These are phyloP conservation scores for Oreochromis spilurus DNA, from an alignment of 2,113 vertebrate genomes.

Conservation along the genomic window DNA sequence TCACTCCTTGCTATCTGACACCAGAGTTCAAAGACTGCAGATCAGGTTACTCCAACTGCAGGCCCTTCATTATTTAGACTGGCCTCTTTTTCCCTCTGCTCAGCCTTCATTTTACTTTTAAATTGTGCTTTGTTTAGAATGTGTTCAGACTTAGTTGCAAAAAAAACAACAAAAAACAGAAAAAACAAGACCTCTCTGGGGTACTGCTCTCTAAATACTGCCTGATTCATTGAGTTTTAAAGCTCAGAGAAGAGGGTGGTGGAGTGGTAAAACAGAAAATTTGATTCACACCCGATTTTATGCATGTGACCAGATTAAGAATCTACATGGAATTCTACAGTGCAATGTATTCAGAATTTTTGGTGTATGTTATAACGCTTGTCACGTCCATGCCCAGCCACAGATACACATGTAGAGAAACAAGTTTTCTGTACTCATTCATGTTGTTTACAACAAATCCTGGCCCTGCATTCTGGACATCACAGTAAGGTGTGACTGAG, in stretches of 20 bases:
- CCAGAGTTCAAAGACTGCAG: conserved; percentile 24
- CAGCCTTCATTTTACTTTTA: not conserved
- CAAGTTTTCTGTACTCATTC: not conserved
- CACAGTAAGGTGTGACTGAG: not conserved
- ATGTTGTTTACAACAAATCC: not conserved
- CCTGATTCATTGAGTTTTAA: not conserved
- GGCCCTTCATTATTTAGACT: conserved; percentile 52
- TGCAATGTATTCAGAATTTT: not conserved
- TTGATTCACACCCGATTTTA: not conserved
- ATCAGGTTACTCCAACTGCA: conserved; percentile 21
- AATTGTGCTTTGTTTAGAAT: not conserved
- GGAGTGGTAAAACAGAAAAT: not conserved
- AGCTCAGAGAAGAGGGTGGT: not conserved
- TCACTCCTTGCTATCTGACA: conserved; percentile 25
- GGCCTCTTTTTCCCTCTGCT: not conserved
- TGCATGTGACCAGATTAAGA: not conserved
- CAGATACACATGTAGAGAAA: not conserved
- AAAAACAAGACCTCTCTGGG: not conserved
- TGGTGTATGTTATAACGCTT: not conserved
- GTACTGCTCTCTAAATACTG: not conserved
- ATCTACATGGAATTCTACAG: not conserved
- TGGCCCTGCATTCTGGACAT: not conserved
- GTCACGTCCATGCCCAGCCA: not conserved
- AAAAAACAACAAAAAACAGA: not conserved
- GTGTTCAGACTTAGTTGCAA: not conserved